These are phyloP conservation scores for Melangyna quadrimaculata DNA, from an alignment of 2,888 invertebrate species.

Conservation along the genomic window DNA sequence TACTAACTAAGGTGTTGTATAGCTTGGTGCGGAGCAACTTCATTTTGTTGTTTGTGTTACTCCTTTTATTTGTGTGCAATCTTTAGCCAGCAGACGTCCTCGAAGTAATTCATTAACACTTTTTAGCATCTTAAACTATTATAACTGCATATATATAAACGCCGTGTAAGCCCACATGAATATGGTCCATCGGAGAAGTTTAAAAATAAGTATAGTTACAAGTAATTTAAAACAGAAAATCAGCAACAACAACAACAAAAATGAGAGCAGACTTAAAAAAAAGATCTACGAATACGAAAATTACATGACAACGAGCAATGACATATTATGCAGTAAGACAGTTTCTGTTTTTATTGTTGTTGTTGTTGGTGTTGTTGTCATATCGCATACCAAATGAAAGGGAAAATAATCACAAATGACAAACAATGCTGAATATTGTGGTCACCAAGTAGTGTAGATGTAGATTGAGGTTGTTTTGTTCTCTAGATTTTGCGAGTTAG, in stretches of 20 bases:
- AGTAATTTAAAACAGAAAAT: neutral
- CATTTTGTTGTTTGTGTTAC: neutral
- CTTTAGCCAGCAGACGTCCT: conserved; percentile 74
- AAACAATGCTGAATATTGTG: conserved; percentile 29
- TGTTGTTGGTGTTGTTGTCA: conserved; percentile 45
- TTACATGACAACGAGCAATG: conserved; percentile 55
- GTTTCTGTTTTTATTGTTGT: conserved; percentile 1
- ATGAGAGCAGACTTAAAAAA: conserved; percentile 19
- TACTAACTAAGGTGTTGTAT: neutral
- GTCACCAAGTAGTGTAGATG: neutral
- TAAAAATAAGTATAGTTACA: conserved; percentile 1
- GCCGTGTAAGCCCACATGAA: conserved; percentile 43
- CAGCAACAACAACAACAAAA: neutral
- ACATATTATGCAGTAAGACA: conserved; percentile 45
- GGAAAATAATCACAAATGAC: conserved; percentile 54
- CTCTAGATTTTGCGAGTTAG: neutral
- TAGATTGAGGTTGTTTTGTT: conserved; percentile 4
- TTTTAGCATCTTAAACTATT: conserved; percentile 72
- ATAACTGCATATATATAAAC: neutral
- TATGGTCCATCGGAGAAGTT: neutral
- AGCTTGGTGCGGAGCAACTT: neutral
- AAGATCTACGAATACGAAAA: conserved; percentile 21
- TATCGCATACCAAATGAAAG: conserved; percentile 59
- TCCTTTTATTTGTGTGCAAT: neutral
- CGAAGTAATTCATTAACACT: conserved; percentile 80